Evolutionary conservation across 2,888 invertebrate species (phyloP).

Genomic region (Mesochorus sp.): DNA sequence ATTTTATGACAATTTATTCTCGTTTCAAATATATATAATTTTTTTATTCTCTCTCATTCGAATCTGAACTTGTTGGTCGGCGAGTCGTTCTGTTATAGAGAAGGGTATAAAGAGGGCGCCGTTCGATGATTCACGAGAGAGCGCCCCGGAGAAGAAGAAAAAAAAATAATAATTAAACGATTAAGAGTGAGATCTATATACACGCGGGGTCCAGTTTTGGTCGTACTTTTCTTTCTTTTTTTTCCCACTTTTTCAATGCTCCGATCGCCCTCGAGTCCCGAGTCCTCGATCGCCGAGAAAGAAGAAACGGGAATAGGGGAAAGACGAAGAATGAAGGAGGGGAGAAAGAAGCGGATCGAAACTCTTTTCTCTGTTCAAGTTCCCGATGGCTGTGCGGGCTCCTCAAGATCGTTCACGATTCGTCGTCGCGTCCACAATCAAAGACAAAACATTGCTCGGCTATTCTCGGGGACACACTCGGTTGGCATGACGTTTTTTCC

Average conservation of each 20-base stretch:
- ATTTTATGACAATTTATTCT: not conserved
- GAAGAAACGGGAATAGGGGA: not conserved
- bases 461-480: conserved; percentile 64
- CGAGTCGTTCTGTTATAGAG: conserved; percentile 58
- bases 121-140: conserved; percentile 28
- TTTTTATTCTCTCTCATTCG: conserved; percentile 39
- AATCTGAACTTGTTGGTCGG: conserved; percentile 58
- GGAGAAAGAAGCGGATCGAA: conserved; percentile 21
- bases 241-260: conserved; percentile 31
- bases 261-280: conserved; percentile 22
- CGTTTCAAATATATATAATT: not conserved
- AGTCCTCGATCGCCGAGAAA: conserved; percentile 3
- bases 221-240: conserved; percentile 17
- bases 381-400: conserved; percentile 20
- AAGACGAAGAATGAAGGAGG: conserved; percentile 9
- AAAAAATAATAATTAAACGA: conserved; percentile 31
- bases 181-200: conserved; percentile 46
- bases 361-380: conserved; percentile 19
- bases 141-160: not conserved
- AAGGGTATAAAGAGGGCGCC: conserved; percentile 38
- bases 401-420: conserved; percentile 30
- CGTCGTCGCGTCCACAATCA: conserved; percentile 21
- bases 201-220: conserved; percentile 36
- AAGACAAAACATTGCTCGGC: conserved; percentile 68
- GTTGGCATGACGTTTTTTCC: conserved; percentile 45